phyloP scores from a whole-genome alignment of 2,113 vertebrate genomes.

The Lates calcarifer region DNA sequence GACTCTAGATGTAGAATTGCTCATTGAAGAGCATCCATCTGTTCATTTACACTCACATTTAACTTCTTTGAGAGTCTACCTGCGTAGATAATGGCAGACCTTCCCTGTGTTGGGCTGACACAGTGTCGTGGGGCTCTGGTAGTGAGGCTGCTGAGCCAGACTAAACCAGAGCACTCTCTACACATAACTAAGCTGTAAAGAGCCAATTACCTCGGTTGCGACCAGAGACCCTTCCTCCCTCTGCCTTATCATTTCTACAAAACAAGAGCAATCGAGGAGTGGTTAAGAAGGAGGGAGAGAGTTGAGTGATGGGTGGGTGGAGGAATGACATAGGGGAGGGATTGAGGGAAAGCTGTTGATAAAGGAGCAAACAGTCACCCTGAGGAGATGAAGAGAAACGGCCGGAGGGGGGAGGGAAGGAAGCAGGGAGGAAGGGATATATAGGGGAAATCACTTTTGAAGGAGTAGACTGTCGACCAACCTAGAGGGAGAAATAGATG shows the following conservation, averaged over 20 bases:
- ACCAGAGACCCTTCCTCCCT: slow-evolving; percentile 50
- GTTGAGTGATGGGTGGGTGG: slow-evolving; percentile 41
- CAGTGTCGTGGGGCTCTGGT: not conserved
- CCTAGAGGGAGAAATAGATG: slow-evolving; percentile 72
- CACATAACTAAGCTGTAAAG: slow-evolving; percentile 62
- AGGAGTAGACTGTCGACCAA: slow-evolving; percentile 68
- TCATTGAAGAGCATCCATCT: slow-evolving; percentile 38
- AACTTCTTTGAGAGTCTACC: slow-evolving; percentile 28
- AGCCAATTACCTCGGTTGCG: slow-evolving; percentile 68
- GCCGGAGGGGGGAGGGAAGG: slow-evolving; percentile 39
- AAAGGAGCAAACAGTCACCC: slow-evolving; percentile 59
- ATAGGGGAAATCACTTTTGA: slow-evolving; percentile 72
- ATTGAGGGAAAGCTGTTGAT: slow-evolving; percentile 59
- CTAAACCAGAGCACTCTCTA: slow-evolving; percentile 45
- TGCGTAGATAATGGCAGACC: slow-evolving; percentile 19
- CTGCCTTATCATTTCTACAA: slow-evolving; percentile 59
- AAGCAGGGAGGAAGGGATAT: slow-evolving; percentile 42
- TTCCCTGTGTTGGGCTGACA: slow-evolving; percentile 12
- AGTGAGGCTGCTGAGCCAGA: slow-evolving; percentile 34
- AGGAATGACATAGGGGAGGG: slow-evolving; percentile 51
- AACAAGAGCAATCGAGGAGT: slow-evolving; percentile 63
- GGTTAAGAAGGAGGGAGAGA: slow-evolving; percentile 45
- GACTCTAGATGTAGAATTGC: not conserved
- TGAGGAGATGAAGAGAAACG: slow-evolving; percentile 57
- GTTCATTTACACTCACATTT: slow-evolving; percentile 17